These are phyloP conservation scores for Rhyacichthys aspro DNA, from an alignment of 2,797 vertebrate genomes.

Conservation along the genomic window DNA sequence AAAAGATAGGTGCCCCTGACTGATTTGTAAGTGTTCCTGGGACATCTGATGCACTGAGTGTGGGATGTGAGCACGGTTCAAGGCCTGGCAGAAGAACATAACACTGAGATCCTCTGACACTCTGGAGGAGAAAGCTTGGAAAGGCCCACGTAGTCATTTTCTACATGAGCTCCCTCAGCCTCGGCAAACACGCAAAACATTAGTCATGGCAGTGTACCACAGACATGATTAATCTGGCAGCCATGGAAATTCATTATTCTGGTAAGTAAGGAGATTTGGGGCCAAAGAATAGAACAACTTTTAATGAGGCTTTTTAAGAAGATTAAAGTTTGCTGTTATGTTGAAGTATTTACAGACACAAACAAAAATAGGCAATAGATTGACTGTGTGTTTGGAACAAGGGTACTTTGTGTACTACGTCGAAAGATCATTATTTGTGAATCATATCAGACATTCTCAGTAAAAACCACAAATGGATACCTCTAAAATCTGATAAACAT, in stretches of 20 bases:
- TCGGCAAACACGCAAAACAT: slow-evolving; percentile 13
- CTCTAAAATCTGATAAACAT: not conserved
- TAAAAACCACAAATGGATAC: not conserved
- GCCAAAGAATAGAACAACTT: slow-evolving; percentile 25
- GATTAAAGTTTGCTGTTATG: slow-evolving; percentile 13
- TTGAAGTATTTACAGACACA: not conserved
- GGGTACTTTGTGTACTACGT: not conserved
- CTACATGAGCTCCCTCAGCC: slow-evolving; percentile 35
- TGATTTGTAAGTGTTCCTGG: not conserved
- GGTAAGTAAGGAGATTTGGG: slow-evolving; percentile 25
- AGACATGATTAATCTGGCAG: slow-evolving; percentile 48
- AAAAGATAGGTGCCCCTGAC: slow-evolving; percentile 2
- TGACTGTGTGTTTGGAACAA: not conserved
- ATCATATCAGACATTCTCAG: too few relatives aligned
- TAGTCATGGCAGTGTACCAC: slow-evolving; percentile 33
- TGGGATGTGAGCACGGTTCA: slow-evolving; percentile 5
- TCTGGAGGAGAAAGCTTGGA: slow-evolving; percentile 28
- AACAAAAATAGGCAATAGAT: not conserved
- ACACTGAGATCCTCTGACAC: slow-evolving; percentile 24
- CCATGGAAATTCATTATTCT: slow-evolving; percentile 17
- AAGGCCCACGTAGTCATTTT: slow-evolving; percentile 33
- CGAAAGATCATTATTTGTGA: too few relatives aligned
- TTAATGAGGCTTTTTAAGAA: slow-evolving; percentile 12
- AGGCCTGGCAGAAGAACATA: slow-evolving; percentile 15
- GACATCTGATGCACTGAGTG: slow-evolving; percentile 10